A percentile compares a stretch with the other conserved stretches of the same genome.
Conservation (phyloP, 2,797 vertebrate genomes). For the Strix occidentalis region DNA sequence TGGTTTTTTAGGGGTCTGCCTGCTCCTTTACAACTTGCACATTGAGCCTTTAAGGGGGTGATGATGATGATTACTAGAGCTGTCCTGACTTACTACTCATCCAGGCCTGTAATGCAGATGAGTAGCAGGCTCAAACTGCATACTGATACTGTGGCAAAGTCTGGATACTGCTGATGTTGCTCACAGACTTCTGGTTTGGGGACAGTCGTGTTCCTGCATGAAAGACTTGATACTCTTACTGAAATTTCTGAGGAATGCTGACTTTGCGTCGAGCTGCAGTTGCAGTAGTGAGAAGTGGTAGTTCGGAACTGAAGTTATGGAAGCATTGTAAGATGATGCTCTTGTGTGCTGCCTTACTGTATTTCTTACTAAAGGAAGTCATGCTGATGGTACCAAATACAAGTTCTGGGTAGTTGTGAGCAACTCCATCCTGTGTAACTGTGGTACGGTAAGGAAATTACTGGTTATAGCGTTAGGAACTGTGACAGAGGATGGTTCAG, state of each 20-base stretch:
- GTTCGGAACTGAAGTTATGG: not conserved
- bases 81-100: not conserved
- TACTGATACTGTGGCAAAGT: not conserved
- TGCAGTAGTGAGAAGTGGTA: not conserved
- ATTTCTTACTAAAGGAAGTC: not conserved
- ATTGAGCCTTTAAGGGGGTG: not conserved
- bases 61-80: not conserved
- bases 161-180: not conserved
- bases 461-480: not conserved
- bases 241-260: not conserved
- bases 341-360: not conserved
- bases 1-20: not conserved
- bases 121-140: not conserved
- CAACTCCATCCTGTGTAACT: not conserved
- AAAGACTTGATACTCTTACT: not conserved
- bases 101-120: not conserved
- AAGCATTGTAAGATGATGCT: not conserved
- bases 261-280: not conserved
- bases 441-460: too few relatives aligned
- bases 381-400: not conserved
- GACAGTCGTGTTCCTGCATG: not conserved
- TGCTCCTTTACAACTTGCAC: not conserved
- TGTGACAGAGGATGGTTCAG: not conserved
- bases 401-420: not conserved
- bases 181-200: not conserved